Base-by-base conservation (phyloP, 2,113 vertebrate species). In the Trachemys scripta region DNA sequence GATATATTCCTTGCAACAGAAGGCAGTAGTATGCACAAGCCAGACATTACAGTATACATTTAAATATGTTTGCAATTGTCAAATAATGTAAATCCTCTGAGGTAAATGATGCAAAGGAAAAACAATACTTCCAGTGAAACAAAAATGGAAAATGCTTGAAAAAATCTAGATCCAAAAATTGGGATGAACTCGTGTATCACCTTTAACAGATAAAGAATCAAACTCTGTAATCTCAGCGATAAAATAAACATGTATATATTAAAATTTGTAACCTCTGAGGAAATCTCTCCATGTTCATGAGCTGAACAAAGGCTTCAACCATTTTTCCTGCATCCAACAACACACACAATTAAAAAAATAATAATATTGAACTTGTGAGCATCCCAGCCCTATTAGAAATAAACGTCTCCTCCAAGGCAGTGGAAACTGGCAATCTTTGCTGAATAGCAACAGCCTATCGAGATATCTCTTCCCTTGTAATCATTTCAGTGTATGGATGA, bases 401-500 rank as follows among this genome's bases (percentile, higher is more conserved):
- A 94, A 96, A 95, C 93, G 45, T 49, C 57, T 90, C 45, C 95
- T 98, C 87, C 83, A 96, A 97, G 93, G 88, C 91, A 96, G 91
- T 92, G 95, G 95, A 98, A 98, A 96, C 88, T 98, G 96, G 92
- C 95, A 97, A 93, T 94, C 90, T 81, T 90, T 82, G 85, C 85
- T 1, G 87, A 97, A 89, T 38, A 97, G 95, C 97, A 98, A 98
- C 69, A 95, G 76, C 92, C 93, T 20, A 94, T 92, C 95, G 96
- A 96, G 97, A 97, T 96, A 95, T 72, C 85, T 97, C 95, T 97
- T 87, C 86, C 97, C 98, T 98, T 98, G 94, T 97, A 98, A 97
- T 98, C 95, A 95, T 97, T 98, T 98, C 92, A 97, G 45, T 96
- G 83, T 97, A 98, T 56, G 80, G 88, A 97, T 97, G 96, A 98